Evolutionary conservation across 1,140 invertebrate genomes (phyloP), one percentile per base, ranked within the genome.

Genomic region (Drosophila jambulina): DNA sequence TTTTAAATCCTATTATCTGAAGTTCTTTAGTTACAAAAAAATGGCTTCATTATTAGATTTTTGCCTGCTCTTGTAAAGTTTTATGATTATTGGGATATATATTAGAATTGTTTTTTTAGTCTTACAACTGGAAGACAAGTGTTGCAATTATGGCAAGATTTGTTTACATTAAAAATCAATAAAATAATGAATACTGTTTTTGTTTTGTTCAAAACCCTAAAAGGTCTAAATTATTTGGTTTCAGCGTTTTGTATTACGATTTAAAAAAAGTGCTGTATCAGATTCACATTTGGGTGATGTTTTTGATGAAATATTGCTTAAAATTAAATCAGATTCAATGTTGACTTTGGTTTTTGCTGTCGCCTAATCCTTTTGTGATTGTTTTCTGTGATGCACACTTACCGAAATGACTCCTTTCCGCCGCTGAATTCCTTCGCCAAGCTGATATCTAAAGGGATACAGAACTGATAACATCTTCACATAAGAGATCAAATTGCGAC

Each of bases 401-500:
- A 62, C 49, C 60, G n/a, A 63, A n/a, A 23, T 5, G 17, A n/a
- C 4, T 42, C 3, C n/a, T 29, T 40, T 25, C 6, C 36, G 21
- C 17, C 12, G 40, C n/a, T 43, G 4, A 19, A 19, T 4, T 49
- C 17, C 1, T 27, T 4, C 9, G 19, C 2, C 6, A 15, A 21
- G n/a, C 3, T 34, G 32, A 29, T n/a, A 4, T 9, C 32, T 51
- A 54, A 8, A 40, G 13, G 9, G 36, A 27, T 13, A 21, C 25
- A 5, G 19, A 43, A n/a, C 21, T 43, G 12, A 34, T 15, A 25
- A 17, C 17, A 10, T 61, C 38, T 4, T 9, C n/a, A 19, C 62
- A 64, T 17, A 64, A 34, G 1, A 61, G 17, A 8, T 62, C 62
- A 15, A 64, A 62, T 2, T 64, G 57, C 12, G 57, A 12, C 38